Base-by-base conservation (phyloP, 2,113 vertebrate species). In the Heterotis niloticus region DNA sequence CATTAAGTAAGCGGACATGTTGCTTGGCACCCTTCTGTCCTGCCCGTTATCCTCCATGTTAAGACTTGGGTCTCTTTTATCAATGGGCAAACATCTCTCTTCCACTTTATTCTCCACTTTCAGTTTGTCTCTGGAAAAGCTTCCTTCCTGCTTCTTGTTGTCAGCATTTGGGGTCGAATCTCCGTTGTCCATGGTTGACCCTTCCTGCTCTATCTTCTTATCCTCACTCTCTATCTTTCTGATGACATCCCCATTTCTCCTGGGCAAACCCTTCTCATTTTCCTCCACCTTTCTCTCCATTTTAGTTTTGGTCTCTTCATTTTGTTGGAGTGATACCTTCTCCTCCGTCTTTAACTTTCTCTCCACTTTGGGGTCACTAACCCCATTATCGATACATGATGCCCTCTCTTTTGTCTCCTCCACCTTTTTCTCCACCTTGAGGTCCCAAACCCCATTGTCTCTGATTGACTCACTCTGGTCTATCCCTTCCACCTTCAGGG, bases 401-500 rank as follows among this genome's bases (percentile, higher is more conserved):
- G 23, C 57, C 20, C n/a, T 62, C 59, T 72, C 70, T 14, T 75
- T 51, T 14, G 16, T 64, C 60, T 73, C 71, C 17, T 75, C 57
- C 5, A 23, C n/a, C 59, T 75, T 75, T 10, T 24, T 28, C 18
- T 17, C 59, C 12, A 62, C 59, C 11, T 62, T 75, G 13, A 75
- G 57, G 28, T 9, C 29, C 18, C 56, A 4, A 17, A 62, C 59
- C 24, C 28, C 17, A 9, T 75, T 44, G 10, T 75, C 74, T 34
- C 16, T 10, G 12, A 14, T 5, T 11, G 23, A 1, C 20, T 7
- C 64, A 0, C 3, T 10, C 64, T 62, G 14, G 14, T 62, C 59
- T 20, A 62, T 17, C 24, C 79, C 88, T 65, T 95, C 94, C 72
- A 98, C 96, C 52, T 91, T 95, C 75, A 99, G 91, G 0, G 92